These are phyloP conservation scores for Strigamia maritima DNA, from an alignment of 2,888 invertebrate genomes.

Conservation along the genomic window DNA sequence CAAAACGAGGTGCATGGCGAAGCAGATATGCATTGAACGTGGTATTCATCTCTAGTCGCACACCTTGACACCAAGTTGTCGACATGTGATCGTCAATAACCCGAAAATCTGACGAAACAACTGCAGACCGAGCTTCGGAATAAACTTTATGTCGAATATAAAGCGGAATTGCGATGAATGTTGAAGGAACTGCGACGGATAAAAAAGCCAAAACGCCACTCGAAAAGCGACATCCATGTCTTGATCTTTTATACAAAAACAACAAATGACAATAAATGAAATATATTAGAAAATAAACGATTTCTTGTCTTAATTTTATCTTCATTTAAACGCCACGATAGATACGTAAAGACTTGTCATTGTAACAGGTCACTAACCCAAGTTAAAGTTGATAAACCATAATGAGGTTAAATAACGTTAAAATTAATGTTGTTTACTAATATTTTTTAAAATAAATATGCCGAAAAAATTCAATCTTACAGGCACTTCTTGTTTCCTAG, in stretches of 20 bases:
- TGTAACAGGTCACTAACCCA: not conserved
- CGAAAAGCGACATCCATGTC: constrained; percentile 51
- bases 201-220: constrained; percentile 58
- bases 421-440: not conserved
- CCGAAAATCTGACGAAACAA: constrained; percentile 72
- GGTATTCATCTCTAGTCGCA: constrained; percentile 59
- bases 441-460: not conserved
- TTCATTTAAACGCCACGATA: too few relatives aligned
- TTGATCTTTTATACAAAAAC: not conserved
- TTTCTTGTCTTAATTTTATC: too few relatives aligned
- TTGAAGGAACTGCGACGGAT: constrained; percentile 65
- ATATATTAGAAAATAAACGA: not conserved
- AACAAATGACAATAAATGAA: not conserved
- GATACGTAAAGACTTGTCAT: not conserved
- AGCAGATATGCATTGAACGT: constrained; percentile 74
- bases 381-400: not conserved
- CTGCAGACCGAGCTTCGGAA: constrained; percentile 67
- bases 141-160: constrained; percentile 65
- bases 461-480: not conserved
- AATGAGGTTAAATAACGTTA: not conserved
- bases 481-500: not conserved
- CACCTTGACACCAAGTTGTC: constrained; percentile 73
- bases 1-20: constrained; percentile 59
- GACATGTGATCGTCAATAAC: constrained; percentile 70
- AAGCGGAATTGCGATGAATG: constrained; percentile 65